Evolutionary conservation across 2,797 vertebrate species (phyloP).

Genomic region (Dallia pectoralis): DNA sequence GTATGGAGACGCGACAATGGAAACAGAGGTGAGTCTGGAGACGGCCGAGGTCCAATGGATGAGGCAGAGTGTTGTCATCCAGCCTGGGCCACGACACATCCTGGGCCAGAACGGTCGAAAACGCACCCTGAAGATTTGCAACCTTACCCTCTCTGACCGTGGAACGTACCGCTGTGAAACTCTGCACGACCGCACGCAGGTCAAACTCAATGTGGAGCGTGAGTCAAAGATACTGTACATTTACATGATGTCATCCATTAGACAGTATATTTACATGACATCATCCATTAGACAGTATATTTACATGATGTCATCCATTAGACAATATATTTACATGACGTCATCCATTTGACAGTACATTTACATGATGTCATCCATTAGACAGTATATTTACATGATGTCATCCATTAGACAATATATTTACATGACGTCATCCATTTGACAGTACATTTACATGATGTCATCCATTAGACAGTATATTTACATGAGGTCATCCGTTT

Average conservation of each 20-base stretch:
- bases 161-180: conserved; percentile 95
- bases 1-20: conserved; percentile 72
- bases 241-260: background rate
- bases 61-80: conserved; percentile 83
- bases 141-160: conserved; percentile 78
- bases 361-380: background rate
- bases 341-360: no score
- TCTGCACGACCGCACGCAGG: conserved; percentile 87
- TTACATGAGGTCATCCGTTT: no score
- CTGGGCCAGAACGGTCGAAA: conserved; percentile 69
- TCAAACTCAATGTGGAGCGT: conserved; percentile 89
- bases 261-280: background rate
- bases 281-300: conserved; percentile 10
- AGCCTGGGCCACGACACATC: conserved; percentile 70
- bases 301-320: background rate
- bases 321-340: no score
- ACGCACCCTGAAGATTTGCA: conserved; percentile 77
- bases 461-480: background rate
- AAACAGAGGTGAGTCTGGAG: conserved; percentile 81
- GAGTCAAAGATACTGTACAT: conserved; percentile 69
- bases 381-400: background rate
- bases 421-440: no score
- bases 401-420: background rate
- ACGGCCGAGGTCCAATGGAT: conserved; percentile 85
- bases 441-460: background rate